phyloP scores from a whole-genome alignment of 2,113 vertebrate species.

The Otocyon megalotis region DNA sequence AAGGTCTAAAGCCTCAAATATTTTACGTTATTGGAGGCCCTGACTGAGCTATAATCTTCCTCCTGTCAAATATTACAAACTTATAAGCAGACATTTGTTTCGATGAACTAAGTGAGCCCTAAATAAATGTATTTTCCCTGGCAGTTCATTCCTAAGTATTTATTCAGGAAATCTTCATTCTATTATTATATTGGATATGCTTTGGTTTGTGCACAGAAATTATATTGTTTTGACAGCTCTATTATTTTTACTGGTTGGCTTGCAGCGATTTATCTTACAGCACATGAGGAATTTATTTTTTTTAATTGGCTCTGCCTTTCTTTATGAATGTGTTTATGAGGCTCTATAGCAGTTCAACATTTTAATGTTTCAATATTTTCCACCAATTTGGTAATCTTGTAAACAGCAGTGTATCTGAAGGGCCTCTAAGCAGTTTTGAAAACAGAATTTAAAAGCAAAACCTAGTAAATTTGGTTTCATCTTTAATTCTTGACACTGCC shows the following conservation, averaged over 20 bases:
- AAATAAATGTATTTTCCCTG: slow-evolving; percentile 67
- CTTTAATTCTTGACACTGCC: not conserved
- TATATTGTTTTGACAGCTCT: slow-evolving; percentile 75
- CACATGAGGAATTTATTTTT: slow-evolving; percentile 63
- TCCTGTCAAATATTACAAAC: slow-evolving; percentile 62
- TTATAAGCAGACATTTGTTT: slow-evolving; percentile 63
- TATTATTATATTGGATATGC: slow-evolving; percentile 36
- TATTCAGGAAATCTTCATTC: slow-evolving; percentile 69
- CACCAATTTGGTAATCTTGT: slow-evolving; percentile 67
- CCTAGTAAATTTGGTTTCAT: slow-evolving; percentile 27
- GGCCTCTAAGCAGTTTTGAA: slow-evolving; percentile 64
- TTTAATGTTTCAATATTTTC: slow-evolving; percentile 76
- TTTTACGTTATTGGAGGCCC: slow-evolving; percentile 71
- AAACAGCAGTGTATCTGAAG: slow-evolving; percentile 31
- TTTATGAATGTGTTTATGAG: slow-evolving; percentile 80
- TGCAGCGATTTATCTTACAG: slow-evolving; percentile 70
- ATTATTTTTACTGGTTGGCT: slow-evolving; percentile 78
- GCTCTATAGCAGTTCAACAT: slow-evolving; percentile 63
- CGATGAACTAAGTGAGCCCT: slow-evolving; percentile 47
- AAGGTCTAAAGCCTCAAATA: slow-evolving; percentile 68
- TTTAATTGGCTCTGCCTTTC: slow-evolving; percentile 82
- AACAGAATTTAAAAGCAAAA: slow-evolving; percentile 41
- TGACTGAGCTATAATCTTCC: slow-evolving; percentile 39
- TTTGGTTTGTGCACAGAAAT: slow-evolving; percentile 75
- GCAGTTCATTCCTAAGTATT: slow-evolving; percentile 76